Base-by-base conservation (phyloP, 2,888 invertebrate genomes). In the Caenorhabditis macrosperma region DNA sequence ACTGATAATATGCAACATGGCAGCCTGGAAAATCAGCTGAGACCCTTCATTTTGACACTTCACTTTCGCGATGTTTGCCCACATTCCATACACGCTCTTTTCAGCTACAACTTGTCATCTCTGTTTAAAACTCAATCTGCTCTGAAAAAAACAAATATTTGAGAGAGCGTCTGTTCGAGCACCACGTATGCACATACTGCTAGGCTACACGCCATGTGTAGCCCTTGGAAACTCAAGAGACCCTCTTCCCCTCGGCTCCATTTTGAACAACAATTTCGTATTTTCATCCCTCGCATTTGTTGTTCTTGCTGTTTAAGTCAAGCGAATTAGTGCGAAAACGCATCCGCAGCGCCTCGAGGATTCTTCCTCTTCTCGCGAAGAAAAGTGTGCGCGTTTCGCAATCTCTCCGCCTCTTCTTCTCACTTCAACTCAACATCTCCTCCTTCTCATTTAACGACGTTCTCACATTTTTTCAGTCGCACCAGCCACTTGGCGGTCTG, bases 381-480 rank as follows among this genome's bases (percentile, higher is more conserved):
- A 46, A 72, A 72, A 54, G 61, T 50, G 46, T 30, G 63, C 24
- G 41, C 26, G 72, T 72, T 72, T 72, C 72, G 72, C 64, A 63
- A 72, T 64, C 48, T 57, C 74, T 59, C 57, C 57, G 50, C 50
- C 63, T 64, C 57, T 63, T 59, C 41, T 64, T 50, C 54, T 57
- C 64, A 64, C 63, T 72, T 64, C 44, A 64, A 72, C 61, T 46
- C n/a, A 17, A 33, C 20, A 28, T 38, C 52, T 54, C 41, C 7
- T 59, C 35, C 9, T 59, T 50, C 24, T 30, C 20, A 44, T 41
- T 71, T 71, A 63, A 71, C 71, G 63, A 71, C 61, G 30, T 71
- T 61, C 50, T 61, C 54, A 38, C 48, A 41, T 57, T 30, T 60
- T n/a, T 69, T 60, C 60, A 28, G 60, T 60, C 44, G n/a, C 44